Evolutionary conservation across 2,888 invertebrate species (phyloP).

Genomic region (Nysson spinosus): DNA sequence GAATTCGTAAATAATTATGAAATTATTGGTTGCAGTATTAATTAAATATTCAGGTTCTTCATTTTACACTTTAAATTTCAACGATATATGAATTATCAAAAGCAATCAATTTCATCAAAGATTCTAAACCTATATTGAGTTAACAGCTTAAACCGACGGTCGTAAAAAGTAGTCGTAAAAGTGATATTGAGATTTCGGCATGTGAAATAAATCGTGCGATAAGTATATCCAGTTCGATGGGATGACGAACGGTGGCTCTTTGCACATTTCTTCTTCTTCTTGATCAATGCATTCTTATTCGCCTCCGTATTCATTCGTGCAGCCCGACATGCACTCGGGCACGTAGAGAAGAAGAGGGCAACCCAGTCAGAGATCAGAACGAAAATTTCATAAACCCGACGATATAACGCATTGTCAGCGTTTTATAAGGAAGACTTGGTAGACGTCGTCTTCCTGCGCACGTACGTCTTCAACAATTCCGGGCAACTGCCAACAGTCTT

Average conservation of each 20-base stretch:
- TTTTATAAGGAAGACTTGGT: constrained; percentile 15
- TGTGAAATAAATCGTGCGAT: too few relatives aligned
- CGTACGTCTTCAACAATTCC: not conserved
- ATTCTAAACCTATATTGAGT: too few relatives aligned
- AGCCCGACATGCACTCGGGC: constrained; percentile 8
- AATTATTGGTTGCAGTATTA: too few relatives aligned
- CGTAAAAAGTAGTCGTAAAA: too few relatives aligned
- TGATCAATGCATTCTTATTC: constrained; percentile 36
- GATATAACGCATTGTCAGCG: constrained; percentile 23
- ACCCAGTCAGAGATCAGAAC: constrained; percentile 13
- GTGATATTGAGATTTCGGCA: too few relatives aligned
- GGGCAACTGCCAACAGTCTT: not conserved
- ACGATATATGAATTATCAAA: too few relatives aligned
- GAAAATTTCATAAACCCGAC: constrained; percentile 40
- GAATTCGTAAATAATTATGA: too few relatives aligned
- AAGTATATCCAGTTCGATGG: too few relatives aligned
- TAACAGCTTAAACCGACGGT: too few relatives aligned
- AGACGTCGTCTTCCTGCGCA: not conserved
- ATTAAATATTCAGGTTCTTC: too few relatives aligned
- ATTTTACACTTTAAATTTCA: too few relatives aligned
- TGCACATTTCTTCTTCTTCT: constrained; percentile 11
- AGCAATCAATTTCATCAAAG: too few relatives aligned
- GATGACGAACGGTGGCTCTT: not conserved
- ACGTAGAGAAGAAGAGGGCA: constrained; percentile 3
- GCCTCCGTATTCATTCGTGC: constrained; percentile 25